A percentile compares a stretch with the other conserved stretches of the same genome.
Evolutionary conservation across 2,797 vertebrate genomes (phyloP).

Genomic region (Onychomys leucogaster): DNA sequence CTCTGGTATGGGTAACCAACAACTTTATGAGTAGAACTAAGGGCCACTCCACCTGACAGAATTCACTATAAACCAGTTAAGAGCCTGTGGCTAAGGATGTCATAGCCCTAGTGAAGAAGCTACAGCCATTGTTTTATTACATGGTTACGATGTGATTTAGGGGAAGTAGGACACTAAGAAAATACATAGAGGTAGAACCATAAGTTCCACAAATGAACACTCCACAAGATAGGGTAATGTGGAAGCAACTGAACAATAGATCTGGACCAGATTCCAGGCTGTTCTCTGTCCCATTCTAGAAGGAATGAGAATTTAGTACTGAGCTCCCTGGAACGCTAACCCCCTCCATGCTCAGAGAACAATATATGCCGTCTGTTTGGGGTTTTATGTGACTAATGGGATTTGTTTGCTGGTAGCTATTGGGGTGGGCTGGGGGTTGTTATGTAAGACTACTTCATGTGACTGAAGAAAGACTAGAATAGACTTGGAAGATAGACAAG

Average conservation of each 20-base stretch:
- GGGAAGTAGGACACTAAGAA: background rate
- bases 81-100: background rate
- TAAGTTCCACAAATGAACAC: background rate
- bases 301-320: background rate
- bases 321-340: background rate
- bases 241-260: background rate
- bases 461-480: background rate
- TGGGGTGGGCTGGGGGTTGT: background rate
- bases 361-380: background rate
- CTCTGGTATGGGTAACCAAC: background rate
- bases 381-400: background rate
- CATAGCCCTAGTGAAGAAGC: background rate
- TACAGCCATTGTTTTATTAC: background rate
- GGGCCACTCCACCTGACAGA: background rate
- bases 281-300: background rate
- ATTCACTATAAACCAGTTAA: background rate
- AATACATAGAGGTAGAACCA: background rate
- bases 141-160: no score
- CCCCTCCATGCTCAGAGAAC: background rate
- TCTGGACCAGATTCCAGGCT: background rate
- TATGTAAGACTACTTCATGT: background rate
- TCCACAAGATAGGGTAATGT: background rate
- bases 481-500: constrained; percentile 29
- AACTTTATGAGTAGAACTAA: background rate
- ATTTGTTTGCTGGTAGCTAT: background rate